Evolutionary conservation across 1,140 invertebrate genomes (phyloP), one percentile per base, ranked within the genome.

Genomic region (Melanaphis sacchari): DNA sequence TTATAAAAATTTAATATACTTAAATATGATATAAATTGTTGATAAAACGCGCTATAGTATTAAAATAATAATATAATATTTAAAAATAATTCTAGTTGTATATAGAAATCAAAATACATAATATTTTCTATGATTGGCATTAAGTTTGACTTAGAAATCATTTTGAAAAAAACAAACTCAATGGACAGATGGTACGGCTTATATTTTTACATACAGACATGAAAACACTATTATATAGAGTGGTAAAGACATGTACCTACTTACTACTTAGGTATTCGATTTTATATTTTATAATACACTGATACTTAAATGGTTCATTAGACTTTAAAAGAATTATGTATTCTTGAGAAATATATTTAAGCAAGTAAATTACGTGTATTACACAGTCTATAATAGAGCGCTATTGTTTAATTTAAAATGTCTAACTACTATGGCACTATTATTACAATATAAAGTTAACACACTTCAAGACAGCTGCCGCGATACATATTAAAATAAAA

Each of bases 251-350:
- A n/a, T 76, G 40, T 43, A 66, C 38, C 1, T 41, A 31, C 7
- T 46, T 81, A 84, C 24, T 22, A 2, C 9, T 40, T 84, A 66
- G 26, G 7, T 26, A 87, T 43, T 87, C 24, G 26, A 24, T 81
- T 49, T 43, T 92, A 4, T 15, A 46, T 40, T 22, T 84, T 49
- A 85, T 38, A 84, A 92, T 49, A 40, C 81, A 31, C n/a, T 49
- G 54, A 52, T 46, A 38, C 43, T 82, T 54, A 85, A 84, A 85
- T 38, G 81, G 91, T 85, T 93, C 91, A 93, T 93, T 93, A 93
- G 91, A 49, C 76, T 93, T 84, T 52, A 7, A 40, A 52, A 85
- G 40, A 31, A 93, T 52, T 31, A 66, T n/a, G 31, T 84, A 81
- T 93, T 93, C n/a, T 92, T 6, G 43, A 26, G 36, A 38, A 93